Percentiles rank a stretch among this genome's conserved stretches.
Evolutionary conservation across 64 coral and sea anemone genomes (phyloP).

Genomic region (Anthopleura sola): DNA sequence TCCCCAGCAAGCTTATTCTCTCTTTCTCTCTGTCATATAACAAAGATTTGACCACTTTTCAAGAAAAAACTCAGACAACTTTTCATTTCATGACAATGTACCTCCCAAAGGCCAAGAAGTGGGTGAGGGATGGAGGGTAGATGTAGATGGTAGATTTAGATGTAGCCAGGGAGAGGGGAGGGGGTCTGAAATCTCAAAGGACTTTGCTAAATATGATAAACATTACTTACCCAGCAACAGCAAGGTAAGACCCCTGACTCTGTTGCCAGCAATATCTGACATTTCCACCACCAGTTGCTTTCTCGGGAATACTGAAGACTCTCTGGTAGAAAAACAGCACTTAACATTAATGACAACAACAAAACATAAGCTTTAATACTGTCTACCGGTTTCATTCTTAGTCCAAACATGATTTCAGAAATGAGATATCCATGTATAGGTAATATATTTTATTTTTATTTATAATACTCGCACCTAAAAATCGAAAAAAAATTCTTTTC

Average conservation of each 20-base stretch:
- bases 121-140: too few relatives aligned
- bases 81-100: too few relatives aligned
- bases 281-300: constrained; percentile 77
- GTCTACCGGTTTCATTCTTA: background rate
- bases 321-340: constrained; percentile 44
- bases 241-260: constrained; percentile 89
- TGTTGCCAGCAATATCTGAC: constrained; percentile 90
- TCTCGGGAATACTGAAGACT: constrained; percentile 94
- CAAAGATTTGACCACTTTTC: too few relatives aligned
- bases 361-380: background rate
- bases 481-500: background rate
- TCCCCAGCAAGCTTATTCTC: too few relatives aligned
- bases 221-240: constrained; percentile 77
- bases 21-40: too few relatives aligned
- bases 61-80: too few relatives aligned
- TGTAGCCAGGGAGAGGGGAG: too few relatives aligned
- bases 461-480: background rate
- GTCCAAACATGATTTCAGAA: background rate
- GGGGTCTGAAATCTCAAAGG: too few relatives aligned
- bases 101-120: too few relatives aligned
- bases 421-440: background rate
- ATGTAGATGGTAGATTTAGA: too few relatives aligned
- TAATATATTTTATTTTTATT: background rate
- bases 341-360: background rate
- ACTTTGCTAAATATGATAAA: background rate